phyloP scores from a whole-genome alignment of 2,797 vertebrate species.

The Pogoniulus pusillus region DNA sequence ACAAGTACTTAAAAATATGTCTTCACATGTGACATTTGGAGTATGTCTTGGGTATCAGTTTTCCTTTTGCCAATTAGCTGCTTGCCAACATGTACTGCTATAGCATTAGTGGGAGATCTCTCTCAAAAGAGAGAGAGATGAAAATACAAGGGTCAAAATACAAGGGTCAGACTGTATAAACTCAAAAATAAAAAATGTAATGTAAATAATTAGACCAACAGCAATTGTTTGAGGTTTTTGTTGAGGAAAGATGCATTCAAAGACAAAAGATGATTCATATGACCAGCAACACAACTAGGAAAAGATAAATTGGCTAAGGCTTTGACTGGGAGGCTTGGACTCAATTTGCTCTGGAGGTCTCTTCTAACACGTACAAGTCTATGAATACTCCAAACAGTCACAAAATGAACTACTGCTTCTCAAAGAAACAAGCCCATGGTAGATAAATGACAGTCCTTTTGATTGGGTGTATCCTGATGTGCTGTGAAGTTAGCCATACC shows the following conservation, averaged over 20 bases:
- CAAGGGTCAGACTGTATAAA: background rate
- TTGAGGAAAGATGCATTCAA: background rate
- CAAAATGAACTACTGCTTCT: background rate
- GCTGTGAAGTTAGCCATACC: slow-evolving; percentile 74
- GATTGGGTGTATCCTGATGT: background rate
- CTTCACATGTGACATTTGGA: background rate
- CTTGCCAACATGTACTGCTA: background rate
- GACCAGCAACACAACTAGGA: background rate
- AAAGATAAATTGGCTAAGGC: background rate
- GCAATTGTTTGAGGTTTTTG: background rate
- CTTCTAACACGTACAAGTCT: no score
- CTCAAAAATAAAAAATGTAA: background rate
- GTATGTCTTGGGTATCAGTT: background rate
- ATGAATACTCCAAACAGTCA: background rate
- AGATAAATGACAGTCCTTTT: background rate
- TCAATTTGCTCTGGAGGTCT: no score
- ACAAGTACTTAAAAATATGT: background rate
- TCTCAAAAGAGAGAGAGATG: background rate
- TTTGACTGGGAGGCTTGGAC: no score
- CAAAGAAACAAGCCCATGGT: background rate
- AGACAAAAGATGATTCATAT: background rate
- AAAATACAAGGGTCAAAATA: slow-evolving; percentile 4
- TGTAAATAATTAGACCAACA: background rate
- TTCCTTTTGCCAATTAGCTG: background rate
- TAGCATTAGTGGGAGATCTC: background rate